phyloP scores from a whole-genome alignment of 2,888 invertebrate species.

The Rhimphoctona megacephalus region DNA sequence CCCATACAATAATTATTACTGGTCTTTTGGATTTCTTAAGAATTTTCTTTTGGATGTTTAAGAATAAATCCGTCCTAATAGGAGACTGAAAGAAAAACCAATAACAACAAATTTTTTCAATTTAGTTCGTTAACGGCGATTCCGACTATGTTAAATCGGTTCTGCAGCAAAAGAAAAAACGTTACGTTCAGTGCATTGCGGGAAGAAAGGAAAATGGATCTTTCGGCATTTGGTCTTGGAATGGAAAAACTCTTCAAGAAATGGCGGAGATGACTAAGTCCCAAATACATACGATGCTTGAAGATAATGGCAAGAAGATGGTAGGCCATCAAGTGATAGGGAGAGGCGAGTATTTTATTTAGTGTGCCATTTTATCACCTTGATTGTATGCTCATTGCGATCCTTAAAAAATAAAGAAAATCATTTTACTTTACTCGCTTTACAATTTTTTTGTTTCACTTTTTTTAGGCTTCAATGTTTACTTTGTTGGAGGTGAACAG shows the following conservation, averaged over 20 bases:
- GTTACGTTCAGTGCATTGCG: constrained; percentile 65
- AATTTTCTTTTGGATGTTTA: not conserved
- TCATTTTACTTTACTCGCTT: not conserved
- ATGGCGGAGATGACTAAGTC: constrained; percentile 66
- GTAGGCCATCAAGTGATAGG: constrained; percentile 76
- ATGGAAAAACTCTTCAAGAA: constrained; percentile 69
- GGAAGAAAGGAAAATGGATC: constrained; percentile 57
- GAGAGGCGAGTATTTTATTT: constrained; percentile 71
- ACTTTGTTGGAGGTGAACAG: constrained; percentile 78
- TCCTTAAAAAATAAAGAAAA: not conserved
- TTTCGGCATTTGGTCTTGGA: constrained; percentile 73
- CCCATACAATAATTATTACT: too few relatives aligned
- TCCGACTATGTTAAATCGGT: constrained; percentile 39
- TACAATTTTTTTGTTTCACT: not conserved
- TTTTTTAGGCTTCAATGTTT: constrained; percentile 76
- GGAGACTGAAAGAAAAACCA: not conserved
- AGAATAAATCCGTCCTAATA: not conserved
- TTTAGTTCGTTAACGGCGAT: constrained; percentile 55
- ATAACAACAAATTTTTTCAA: not conserved
- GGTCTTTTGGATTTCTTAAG: not conserved
- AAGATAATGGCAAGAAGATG: constrained; percentile 70
- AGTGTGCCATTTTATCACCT: not conserved
- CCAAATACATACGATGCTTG: constrained; percentile 56
- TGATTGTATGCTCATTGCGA: not conserved
- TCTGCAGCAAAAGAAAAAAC: constrained; percentile 48